phyloP scores from a whole-genome alignment of 2,888 invertebrate genomes.

The Dysmachus trigonus region DNA sequence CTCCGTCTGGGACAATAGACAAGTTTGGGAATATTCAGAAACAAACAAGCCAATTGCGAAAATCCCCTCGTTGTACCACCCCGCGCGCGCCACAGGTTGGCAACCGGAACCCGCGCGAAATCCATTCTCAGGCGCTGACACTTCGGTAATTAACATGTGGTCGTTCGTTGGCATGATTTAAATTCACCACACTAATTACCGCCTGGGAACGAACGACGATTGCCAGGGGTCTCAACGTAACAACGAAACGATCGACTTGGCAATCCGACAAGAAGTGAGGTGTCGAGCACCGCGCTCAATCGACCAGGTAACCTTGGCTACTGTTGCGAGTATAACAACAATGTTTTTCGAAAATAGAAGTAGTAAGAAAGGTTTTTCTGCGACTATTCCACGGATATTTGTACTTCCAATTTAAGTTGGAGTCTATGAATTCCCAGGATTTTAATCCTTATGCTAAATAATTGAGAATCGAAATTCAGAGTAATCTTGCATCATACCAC shows the following conservation, averaged over 20 bases:
- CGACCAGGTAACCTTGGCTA: not conserved
- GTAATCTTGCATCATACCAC: too few relatives aligned
- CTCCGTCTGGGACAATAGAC: not conserved
- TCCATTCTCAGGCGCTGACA: slow-evolving; percentile 1
- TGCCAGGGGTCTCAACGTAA: not conserved
- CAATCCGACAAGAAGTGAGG: not conserved
- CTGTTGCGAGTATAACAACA: not conserved
- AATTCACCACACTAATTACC: slow-evolving; percentile 18
- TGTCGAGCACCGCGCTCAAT: not conserved
- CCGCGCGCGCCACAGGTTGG: not conserved
- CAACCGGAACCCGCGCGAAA: not conserved
- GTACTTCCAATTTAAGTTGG: not conserved
- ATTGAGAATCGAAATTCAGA: not conserved
- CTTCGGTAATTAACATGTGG: slow-evolving; percentile 1
- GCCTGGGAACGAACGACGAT: not conserved
- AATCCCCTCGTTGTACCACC: not conserved
- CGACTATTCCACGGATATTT: not conserved
- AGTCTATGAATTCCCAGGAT: not conserved
- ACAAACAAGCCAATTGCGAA: not conserved
- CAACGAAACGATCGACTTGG: not conserved
- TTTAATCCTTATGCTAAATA: not conserved
- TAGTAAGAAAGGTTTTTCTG: not conserved
- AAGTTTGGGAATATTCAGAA: slow-evolving; percentile 17
- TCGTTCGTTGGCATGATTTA: slow-evolving; percentile 12
- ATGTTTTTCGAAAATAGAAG: not conserved